Conservation (phyloP, 1,140 invertebrate species). For the Pachyrhynchus sulphureomaculatus region DNA sequence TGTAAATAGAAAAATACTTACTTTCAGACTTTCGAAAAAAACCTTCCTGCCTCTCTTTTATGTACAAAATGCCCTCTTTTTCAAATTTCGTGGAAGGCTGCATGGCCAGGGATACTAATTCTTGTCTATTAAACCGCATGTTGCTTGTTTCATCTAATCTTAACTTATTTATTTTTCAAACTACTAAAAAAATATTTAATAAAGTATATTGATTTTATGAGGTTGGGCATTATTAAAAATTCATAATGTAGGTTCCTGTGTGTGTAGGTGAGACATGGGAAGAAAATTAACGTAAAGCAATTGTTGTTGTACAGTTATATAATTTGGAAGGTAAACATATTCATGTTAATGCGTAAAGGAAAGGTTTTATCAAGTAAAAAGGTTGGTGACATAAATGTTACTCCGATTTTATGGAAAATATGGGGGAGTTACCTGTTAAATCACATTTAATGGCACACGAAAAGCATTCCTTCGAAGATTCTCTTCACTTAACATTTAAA, state of each 20-base stretch:
- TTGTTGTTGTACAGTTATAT: background rate
- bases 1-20: slow-evolving; percentile 55
- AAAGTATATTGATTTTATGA: background rate
- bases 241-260: background rate
- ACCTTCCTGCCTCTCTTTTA: slow-evolving; percentile 86
- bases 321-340: background rate
- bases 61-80: slow-evolving; percentile 84
- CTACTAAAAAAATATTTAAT: background rate
- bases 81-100: slow-evolving; percentile 88
- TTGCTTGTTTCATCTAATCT: background rate
- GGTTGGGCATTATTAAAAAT: background rate
- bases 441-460: background rate
- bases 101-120: slow-evolving; percentile 78
- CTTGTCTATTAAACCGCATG: slow-evolving; percentile 93
- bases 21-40: slow-evolving; percentile 90
- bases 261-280: background rate
- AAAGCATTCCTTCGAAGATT: background rate
- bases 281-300: background rate
- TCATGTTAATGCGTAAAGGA: background rate
- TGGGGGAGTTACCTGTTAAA: background rate
- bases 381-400: background rate
- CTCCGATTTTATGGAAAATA: background rate
- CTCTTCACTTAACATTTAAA: slow-evolving; percentile 3
- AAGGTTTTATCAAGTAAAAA: background rate
- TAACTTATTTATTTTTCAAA: background rate